Evolutionary conservation across 2,888 invertebrate species (phyloP), one percentile per base, ranked within the genome.

Genomic region (Parascotia fuliginaria): DNA sequence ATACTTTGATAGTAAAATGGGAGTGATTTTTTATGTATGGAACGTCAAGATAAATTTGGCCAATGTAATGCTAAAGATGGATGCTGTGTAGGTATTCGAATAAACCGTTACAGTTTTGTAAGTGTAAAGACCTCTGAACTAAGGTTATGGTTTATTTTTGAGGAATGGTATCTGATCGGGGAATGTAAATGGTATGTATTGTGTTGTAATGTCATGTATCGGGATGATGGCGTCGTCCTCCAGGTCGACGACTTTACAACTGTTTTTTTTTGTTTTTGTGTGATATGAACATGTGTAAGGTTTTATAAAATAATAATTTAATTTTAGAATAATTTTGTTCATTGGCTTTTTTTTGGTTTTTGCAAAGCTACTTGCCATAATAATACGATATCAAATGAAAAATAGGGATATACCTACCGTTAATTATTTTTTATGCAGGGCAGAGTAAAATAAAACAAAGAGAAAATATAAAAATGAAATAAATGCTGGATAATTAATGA

Each of bases 191-290:
- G 57, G 61, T 65, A n/a, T n/a, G n/a, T n/a, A 82, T 84, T 83
- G 81, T 83, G 61, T 54, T 57, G 59, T 81, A 81, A 82, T 83
- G 66, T 51, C 43, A 87, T 88, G 87, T 82, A 85, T 83, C 73
- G 85, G 72, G 85, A 84, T 70, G 78, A 80, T 68, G 79, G 60
- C 79, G 74, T 68, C 70, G 78, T 72, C 74, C 77, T 68, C 61
- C 73, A 62, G 81, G 83, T 81, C 82, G 65, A 61, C 75, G 79
- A 81, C 83, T 74, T 75, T 62, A 57, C 54, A 55, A 55, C 39
- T 33, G 55, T 54, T 59, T 56, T 52, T 38, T 52, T 46, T 19
- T 55, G n/a, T 11, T 1, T 29, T 29, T n/a, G 7, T 24, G 24
- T 24, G 7, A 24, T 24, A 19, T 24, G 24, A 24, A 24, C 4